Percentiles rank a stretch among this genome's conserved stretches.
phyloP scores from a whole-genome alignment of 2,888 invertebrate species.

The Cantharis flavilabris region DNA sequence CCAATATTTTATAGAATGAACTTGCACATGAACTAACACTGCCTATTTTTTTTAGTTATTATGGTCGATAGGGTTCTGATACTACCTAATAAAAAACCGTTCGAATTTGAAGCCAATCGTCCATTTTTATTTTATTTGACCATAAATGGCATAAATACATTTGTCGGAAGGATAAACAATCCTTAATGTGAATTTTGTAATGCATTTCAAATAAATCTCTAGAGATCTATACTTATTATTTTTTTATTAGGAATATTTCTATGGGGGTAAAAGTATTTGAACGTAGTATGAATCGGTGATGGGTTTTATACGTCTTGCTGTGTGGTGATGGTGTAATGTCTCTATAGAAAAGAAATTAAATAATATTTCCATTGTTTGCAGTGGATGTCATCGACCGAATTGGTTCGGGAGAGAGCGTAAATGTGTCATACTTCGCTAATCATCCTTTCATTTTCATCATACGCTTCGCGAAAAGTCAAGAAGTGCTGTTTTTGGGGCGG shows the following conservation, averaged over 20 bases:
- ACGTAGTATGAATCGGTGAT: neutral
- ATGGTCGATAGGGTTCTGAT: too few species aligned
- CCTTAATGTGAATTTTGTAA: neutral
- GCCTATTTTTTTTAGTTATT: too few species aligned
- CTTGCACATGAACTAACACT: too few species aligned
- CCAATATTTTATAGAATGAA: too few species aligned
- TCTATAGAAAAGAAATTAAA: neutral
- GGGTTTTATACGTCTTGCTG: neutral
- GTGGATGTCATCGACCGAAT: neutral
- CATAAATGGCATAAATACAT: neutral
- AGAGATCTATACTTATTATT: too few species aligned
- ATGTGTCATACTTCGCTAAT: neutral
- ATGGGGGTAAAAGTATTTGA: too few species aligned
- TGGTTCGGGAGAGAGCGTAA: neutral
- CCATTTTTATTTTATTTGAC: neutral
- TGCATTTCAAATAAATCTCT: too few species aligned
- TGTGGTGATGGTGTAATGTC: neutral
- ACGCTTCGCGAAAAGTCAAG: neutral
- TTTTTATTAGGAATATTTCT: too few species aligned
- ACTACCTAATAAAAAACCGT: too few species aligned
- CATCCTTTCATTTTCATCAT: neutral
- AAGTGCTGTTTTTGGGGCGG: neutral
- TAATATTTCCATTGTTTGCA: neutral
- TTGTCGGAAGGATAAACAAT: neutral
- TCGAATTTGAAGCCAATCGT: neutral